Conservation (phyloP, 2,888 invertebrate genomes). For the Glyphotaelius pellucidus region DNA sequence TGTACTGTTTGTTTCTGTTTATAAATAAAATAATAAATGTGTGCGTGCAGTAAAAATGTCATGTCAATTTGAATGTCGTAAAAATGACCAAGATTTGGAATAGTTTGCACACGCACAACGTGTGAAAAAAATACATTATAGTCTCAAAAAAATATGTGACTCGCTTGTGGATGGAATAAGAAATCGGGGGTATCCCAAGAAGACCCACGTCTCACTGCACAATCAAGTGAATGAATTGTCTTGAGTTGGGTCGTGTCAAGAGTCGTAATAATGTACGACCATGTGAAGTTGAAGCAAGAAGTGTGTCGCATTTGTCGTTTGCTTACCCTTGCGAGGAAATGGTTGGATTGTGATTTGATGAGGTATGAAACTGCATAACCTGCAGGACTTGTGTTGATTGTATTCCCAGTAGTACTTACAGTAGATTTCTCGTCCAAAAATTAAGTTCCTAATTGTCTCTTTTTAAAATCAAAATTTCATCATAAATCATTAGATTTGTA, state of each 20-base stretch:
- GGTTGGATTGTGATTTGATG: background rate
- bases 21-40: no score
- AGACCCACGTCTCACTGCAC: background rate
- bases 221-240: background rate
- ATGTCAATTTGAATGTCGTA: no score
- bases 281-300: background rate
- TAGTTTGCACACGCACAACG: background rate
- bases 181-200: background rate
- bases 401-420: no score
- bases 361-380: background rate
- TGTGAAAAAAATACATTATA: background rate
- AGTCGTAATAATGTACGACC: background rate
- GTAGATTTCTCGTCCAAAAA: no score
- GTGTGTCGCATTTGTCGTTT: background rate
- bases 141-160: background rate
- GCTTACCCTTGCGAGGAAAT: background rate
- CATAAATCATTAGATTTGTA: no score
- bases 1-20: no score
- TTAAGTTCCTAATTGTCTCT: no score
- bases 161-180: background rate
- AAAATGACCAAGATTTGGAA: background rate
- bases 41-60: no score
- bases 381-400: no score
- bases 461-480: no score
- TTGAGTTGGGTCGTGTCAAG: background rate